Evolutionary conservation across 2,113 vertebrate genomes (phyloP).

Genomic region (Elachura formosa): DNA sequence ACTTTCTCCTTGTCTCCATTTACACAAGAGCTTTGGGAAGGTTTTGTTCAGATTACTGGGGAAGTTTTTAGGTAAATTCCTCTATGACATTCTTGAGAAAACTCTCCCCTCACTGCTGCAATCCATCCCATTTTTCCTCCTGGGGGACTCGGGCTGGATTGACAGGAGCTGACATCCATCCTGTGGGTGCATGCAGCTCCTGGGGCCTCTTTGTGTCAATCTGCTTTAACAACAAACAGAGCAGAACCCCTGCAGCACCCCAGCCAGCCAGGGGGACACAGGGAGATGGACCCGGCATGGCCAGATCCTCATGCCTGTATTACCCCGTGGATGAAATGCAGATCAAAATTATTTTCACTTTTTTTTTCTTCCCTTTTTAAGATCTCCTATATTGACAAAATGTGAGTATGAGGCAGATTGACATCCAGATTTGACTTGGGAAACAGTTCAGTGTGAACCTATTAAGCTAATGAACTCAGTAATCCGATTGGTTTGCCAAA

Average conservation of each 20-base stretch:
- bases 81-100: not conserved
- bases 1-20: not conserved
- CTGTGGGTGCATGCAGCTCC: constrained; percentile 40
- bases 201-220: constrained; percentile 36
- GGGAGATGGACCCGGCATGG: not conserved
- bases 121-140: not conserved
- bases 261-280: not conserved
- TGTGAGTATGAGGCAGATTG: not conserved
- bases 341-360: not conserved
- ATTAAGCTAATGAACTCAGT: not conserved
- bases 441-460: not conserved
- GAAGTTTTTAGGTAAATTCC: constrained; percentile 26
- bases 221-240: constrained; percentile 47
- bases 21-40: not conserved
- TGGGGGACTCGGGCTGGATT: not conserved
- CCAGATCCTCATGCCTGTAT: not conserved
- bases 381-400: not conserved
- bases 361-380: not conserved
- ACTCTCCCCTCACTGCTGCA: not conserved
- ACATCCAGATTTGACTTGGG: not conserved
- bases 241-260: constrained; percentile 20
- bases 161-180: constrained; percentile 43
- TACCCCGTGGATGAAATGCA: not conserved
- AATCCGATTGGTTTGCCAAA: not conserved
- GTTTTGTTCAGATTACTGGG: not conserved